Base-by-base conservation (phyloP, 2,797 vertebrate species). In the Rhinophrynus dorsalis region DNA sequence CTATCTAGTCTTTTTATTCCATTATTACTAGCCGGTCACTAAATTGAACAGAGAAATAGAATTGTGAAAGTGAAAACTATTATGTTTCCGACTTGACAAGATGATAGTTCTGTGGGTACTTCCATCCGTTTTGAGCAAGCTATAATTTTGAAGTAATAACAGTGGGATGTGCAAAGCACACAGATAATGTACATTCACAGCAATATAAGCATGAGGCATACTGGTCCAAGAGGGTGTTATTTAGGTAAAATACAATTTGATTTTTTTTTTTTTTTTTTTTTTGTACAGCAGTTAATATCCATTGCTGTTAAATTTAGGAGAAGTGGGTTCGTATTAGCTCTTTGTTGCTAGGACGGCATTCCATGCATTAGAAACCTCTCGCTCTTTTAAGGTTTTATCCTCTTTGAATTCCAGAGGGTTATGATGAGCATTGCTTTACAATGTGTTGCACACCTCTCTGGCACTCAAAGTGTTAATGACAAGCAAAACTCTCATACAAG, bases 91-190 rank as follows among this genome's bases (percentile, higher is more conserved):
- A 77, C 78, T 84, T 89, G 90, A 90, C 84, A 77, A 85, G 86
- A 88, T 89, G 89, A 91, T 91, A 83, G 87, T 84, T 87, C 86
- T 86, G 84, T 85, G 23, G 48, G 29, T 89, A 79, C 81, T 86
- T 85, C 86, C 78, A 80, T 88, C 81, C 54, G 74, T 82, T 88
- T 79, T 71, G 81, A 88, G 78, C 84, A 88, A 84, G 83, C 87
- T 90, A 44, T 89, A 88, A 90, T 91, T 91, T 87, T 79, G 82
- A 86, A 81, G 86, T 89, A 89, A 91, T 90, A 84, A 86, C 87
- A 84, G 82, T 76, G 77, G 84, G 80, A 82, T 79, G 75, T 29
- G 0, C 75, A 71, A 78, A 65, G 65, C 80, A 80, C 79, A 83
- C 81, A 83, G 82, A 84, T 87, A 88, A 89, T 80, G 84, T 80